Conservation (phyloP, 2,888 invertebrate genomes). For the Eurytoma californica region DNA sequence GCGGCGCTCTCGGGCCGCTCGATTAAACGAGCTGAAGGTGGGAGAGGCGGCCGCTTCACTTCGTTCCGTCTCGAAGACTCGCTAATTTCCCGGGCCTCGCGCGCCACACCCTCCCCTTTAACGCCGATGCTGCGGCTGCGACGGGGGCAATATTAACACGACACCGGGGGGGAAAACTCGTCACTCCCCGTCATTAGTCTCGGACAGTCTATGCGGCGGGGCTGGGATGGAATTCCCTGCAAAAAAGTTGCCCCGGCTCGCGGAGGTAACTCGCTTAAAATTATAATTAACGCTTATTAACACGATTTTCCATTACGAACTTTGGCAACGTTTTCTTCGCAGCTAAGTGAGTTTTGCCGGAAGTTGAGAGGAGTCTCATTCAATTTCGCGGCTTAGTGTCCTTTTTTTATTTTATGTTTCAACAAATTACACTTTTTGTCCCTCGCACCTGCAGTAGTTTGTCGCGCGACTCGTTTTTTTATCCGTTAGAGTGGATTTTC, state of each 20-base stretch:
- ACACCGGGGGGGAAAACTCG: not conserved
- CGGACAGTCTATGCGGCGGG: not conserved
- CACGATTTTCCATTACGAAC: not conserved
- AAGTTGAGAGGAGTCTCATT: not conserved
- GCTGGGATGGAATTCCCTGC: not conserved
- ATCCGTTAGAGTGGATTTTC: too few species aligned
- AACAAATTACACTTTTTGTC: too few species aligned
- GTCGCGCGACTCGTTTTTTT: too few species aligned
- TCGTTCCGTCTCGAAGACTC: constrained; percentile 57
- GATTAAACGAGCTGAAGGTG: constrained; percentile 46
- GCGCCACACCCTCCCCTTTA: not conserved
- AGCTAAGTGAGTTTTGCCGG: not conserved
- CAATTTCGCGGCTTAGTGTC: too few species aligned
- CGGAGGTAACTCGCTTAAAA: not conserved
- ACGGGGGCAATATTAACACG: constrained; percentile 33
- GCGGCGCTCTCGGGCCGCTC: constrained; percentile 26
- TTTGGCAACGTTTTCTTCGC: not conserved
- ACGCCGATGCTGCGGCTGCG: constrained; percentile 19
- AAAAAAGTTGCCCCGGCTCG: too few species aligned
- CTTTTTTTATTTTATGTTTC: too few species aligned
- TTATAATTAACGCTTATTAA: not conserved
- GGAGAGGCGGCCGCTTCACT: constrained; percentile 28
- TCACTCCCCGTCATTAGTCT: constrained; percentile 9
- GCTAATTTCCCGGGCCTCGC: constrained; percentile 56
- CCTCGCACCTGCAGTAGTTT: too few species aligned